Conservation (phyloP, 37 sponge, comb jelly and placozoan genomes). For the Bolinopsis microptera region DNA sequence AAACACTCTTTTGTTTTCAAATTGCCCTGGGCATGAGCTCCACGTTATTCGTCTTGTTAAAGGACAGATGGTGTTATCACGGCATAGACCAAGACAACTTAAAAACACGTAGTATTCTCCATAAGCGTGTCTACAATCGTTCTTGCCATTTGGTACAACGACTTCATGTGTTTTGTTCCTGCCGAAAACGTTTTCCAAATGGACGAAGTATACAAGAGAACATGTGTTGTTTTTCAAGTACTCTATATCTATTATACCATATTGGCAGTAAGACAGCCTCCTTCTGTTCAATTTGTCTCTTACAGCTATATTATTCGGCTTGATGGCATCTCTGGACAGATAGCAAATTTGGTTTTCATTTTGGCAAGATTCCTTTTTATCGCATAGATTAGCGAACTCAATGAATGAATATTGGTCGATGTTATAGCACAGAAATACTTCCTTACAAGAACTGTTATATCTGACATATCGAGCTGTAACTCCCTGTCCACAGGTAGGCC, state of each 20-base stretch:
- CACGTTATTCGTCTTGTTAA: not conserved
- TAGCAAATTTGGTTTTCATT: not conserved
- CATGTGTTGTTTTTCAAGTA: not conserved
- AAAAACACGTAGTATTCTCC: not conserved
- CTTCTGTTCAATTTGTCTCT: not conserved
- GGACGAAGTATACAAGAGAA: not conserved
- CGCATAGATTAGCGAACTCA: not conserved
- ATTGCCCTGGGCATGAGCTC: not conserved
- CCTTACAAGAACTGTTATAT: not conserved
- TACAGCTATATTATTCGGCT: not conserved
- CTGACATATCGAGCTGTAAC: not conserved
- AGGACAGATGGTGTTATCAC: not conserved
- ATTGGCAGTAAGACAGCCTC: not conserved
- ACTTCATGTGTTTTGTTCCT: not conserved
- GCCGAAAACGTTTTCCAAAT: not conserved
- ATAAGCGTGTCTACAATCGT: not conserved
- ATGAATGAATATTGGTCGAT: not conserved
- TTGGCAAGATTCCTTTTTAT: not conserved
- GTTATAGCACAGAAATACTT: not conserved
- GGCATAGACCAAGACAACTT: slow-evolving; percentile 3
- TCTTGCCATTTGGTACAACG: not conserved
- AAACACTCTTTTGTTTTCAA: not conserved
- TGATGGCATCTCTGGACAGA: not conserved
- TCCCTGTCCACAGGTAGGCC: not conserved
- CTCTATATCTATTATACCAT: not conserved